Evolutionary conservation across 2,113 vertebrate genomes (phyloP).

Genomic region (Lipotes vexillifer): DNA sequence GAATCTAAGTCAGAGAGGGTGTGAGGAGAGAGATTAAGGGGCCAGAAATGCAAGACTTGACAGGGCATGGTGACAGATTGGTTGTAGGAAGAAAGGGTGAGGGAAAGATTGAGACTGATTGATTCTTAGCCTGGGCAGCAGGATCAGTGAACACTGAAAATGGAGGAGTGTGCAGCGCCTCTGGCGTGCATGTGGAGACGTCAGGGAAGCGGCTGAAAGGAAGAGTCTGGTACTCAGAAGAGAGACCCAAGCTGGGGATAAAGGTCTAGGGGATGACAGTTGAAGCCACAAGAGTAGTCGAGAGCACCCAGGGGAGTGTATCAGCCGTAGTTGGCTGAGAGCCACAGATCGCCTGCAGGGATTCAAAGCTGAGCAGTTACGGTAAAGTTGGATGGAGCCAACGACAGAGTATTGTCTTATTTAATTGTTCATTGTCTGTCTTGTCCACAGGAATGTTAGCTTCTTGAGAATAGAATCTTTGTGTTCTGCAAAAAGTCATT

Average conservation of each 20-base stretch:
- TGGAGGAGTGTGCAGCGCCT: background rate
- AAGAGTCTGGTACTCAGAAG: background rate
- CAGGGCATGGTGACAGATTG: background rate
- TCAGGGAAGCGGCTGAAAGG: background rate
- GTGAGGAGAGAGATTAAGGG: background rate
- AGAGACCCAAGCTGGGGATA: background rate
- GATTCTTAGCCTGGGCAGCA: background rate
- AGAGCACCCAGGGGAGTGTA: background rate
- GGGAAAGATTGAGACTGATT: background rate
- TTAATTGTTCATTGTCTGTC: background rate
- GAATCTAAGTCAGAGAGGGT: background rate
- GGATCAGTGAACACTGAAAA: background rate
- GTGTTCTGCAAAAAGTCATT: background rate
- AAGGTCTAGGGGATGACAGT: background rate
- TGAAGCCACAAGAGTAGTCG: background rate
- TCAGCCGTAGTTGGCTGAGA: background rate
- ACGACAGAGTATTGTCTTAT: background rate
- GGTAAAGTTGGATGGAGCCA: background rate
- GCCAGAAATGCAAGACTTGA: background rate
- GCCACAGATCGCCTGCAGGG: background rate
- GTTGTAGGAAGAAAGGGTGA: background rate
- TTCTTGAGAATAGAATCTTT: background rate
- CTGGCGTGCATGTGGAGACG: background rate
- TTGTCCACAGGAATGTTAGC: background rate
- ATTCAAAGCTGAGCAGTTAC: background rate